Evolutionary conservation across 1,140 invertebrate species (phyloP).

Genomic region (Drosophila erecta): DNA sequence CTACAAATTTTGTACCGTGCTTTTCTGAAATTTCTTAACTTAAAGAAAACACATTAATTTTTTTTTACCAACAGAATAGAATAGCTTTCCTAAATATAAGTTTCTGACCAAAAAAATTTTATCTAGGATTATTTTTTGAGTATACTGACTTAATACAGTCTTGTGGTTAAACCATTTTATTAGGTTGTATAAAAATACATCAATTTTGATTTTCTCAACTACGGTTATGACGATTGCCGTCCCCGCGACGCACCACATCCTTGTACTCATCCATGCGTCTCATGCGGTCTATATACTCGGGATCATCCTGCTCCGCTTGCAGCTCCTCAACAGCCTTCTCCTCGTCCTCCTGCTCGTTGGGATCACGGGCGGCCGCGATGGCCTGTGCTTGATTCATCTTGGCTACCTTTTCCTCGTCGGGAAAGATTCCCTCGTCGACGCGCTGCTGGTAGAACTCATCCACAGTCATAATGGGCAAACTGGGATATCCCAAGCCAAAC

Average conservation of each 20-base stretch:
- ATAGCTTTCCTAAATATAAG: too few relatives aligned
- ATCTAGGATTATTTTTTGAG: not conserved
- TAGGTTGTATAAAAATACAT: conserved; percentile 37
- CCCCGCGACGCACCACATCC: conserved; percentile 94
- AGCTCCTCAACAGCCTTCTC: conserved; percentile 88
- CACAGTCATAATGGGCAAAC: conserved; percentile 95
- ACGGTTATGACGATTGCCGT: conserved; percentile 94
- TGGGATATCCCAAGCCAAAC: conserved; percentile 97
- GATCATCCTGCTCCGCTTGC: conserved; percentile 90
- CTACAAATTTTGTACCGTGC: too few relatives aligned
- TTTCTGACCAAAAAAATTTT: too few relatives aligned
- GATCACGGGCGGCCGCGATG: conserved; percentile 85
- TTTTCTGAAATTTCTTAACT: too few relatives aligned
- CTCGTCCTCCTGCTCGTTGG: conserved; percentile 86
- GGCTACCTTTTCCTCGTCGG: conserved; percentile 77
- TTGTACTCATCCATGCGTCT: conserved; percentile 96
- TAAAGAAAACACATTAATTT: too few relatives aligned
- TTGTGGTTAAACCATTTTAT: not conserved
- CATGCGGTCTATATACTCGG: conserved; percentile 88
- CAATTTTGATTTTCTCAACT: conserved; percentile 86
- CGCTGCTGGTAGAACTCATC: conserved; percentile 98
- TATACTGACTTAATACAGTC: not conserved
- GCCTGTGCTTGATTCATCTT: conserved; percentile 75
- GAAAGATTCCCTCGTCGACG: conserved; percentile 91
- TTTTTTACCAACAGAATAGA: too few relatives aligned